These are phyloP conservation scores for Puntigrus tetrazona DNA, from an alignment of 2,113 vertebrate genomes.

Conservation along the genomic window DNA sequence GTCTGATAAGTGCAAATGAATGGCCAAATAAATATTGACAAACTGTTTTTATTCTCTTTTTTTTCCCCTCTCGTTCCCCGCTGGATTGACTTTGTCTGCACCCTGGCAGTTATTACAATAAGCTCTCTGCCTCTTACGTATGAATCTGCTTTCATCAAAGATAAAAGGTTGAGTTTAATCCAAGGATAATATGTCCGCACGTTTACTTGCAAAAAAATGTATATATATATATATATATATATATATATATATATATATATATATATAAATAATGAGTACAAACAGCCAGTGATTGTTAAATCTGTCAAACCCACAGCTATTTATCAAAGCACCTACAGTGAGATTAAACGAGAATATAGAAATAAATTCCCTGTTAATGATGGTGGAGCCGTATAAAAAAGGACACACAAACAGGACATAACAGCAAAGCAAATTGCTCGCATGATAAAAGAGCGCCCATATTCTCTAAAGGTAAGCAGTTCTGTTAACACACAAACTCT, in stretches of 20 bases:
- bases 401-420: constrained; percentile 51
- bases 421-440: constrained; percentile 59
- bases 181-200: constrained; percentile 66
- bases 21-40: constrained; percentile 48
- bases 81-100: constrained; percentile 44
- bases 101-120: constrained; percentile 32
- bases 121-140: neutral
- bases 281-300: constrained; percentile 64
- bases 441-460: constrained; percentile 67
- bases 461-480: constrained; percentile 69
- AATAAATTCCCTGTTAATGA: constrained; percentile 1
- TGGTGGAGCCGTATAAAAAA: constrained; percentile 27
- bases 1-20: constrained; percentile 43
- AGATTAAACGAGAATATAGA: constrained; percentile 25
- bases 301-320: constrained; percentile 59
- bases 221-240: too few relatives aligned
- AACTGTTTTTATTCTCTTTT: neutral
- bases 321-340: constrained; percentile 54
- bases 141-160: constrained; percentile 57
- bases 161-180: constrained; percentile 68
- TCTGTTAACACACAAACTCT: constrained; percentile 71
- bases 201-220: constrained; percentile 58
- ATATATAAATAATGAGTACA: constrained; percentile 62
- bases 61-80: neutral
- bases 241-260: too few relatives aligned